Percentiles rank a stretch among this genome's conserved stretches.
Conservation (phyloP, 2,888 invertebrate genomes). For the Macrophya alboannulata region DNA sequence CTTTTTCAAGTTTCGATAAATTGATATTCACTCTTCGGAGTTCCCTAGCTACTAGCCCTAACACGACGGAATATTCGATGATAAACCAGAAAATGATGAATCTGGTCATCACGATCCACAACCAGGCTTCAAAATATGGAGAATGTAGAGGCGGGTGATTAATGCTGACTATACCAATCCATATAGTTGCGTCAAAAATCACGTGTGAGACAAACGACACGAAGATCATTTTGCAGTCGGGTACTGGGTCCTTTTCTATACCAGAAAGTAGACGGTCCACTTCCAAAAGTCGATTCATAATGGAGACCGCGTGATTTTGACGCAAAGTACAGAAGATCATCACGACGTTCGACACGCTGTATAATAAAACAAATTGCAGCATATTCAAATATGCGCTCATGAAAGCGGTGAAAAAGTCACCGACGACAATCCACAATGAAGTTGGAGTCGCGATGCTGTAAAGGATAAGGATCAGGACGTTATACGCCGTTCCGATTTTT, state of each 20-base stretch:
- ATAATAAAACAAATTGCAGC: too few relatives aligned
- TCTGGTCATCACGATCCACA: too few relatives aligned
- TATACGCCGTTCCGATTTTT: not conserved
- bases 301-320: not conserved
- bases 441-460: not conserved
- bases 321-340: not conserved
- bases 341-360: not conserved
- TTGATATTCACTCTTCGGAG: not conserved
- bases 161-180: not conserved
- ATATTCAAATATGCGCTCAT: too few relatives aligned
- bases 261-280: not conserved
- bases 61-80: not conserved
- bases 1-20: not conserved
- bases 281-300: not conserved
- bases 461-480: not conserved
- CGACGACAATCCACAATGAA: too few relatives aligned
- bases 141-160: too few relatives aligned
- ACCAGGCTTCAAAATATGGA: too few relatives aligned
- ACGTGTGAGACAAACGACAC: not conserved
- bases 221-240: not conserved
- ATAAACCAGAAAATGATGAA: not conserved
- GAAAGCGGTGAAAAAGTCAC: too few relatives aligned
- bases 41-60: not conserved
- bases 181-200: not conserved
- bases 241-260: not conserved